phyloP scores from a whole-genome alignment of 2,797 vertebrate genomes.

The Xiphorhynchus erythropygius region DNA sequence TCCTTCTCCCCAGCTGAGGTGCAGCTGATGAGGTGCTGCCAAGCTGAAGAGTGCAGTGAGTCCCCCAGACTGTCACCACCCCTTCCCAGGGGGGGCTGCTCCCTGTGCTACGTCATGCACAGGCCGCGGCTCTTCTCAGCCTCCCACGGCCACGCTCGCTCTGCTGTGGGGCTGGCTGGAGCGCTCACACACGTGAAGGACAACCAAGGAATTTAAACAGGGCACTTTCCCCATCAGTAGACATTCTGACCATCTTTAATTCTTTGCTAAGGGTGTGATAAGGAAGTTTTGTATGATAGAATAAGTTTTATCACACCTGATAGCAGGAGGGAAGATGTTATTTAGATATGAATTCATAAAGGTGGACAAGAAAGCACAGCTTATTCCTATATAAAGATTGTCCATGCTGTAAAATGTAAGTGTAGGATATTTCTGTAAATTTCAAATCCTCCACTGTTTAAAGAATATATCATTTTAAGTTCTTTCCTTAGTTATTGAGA shows the following conservation, averaged over 20 bases:
- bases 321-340: neutral
- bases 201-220: neutral
- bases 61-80: neutral
- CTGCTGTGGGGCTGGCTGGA: neutral
- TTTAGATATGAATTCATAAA: neutral
- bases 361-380: neutral
- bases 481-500: neutral
- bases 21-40: neutral
- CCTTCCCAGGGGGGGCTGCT: neutral
- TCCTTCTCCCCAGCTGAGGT: neutral
- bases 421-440: neutral
- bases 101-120: accelerated
- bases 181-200: neutral
- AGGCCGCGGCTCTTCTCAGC: neutral
- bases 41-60: neutral
- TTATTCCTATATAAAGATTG: neutral
- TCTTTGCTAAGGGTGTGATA: neutral
- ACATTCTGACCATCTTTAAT: neutral
- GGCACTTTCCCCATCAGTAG: neutral
- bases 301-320: neutral
- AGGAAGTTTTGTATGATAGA: neutral
- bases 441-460: neutral
- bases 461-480: neutral
- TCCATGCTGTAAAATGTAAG: neutral
- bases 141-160: accelerated